A percentile compares a stretch with the other conserved stretches of the same genome.
Conservation (phyloP, 2,888 invertebrate genomes). For the Rutpela maculata region DNA sequence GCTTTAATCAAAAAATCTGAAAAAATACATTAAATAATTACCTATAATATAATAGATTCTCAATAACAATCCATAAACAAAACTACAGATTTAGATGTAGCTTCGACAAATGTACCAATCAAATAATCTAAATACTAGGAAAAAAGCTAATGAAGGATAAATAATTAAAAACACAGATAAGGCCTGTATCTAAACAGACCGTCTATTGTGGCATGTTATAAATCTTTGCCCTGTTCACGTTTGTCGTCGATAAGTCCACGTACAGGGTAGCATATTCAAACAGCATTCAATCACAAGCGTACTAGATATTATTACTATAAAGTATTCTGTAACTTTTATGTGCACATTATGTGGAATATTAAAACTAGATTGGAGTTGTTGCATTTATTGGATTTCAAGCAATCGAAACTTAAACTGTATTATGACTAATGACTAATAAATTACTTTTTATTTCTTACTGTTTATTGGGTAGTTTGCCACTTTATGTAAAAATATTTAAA, state of each 20-base stretch:
- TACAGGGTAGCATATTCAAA: conserved; percentile 21
- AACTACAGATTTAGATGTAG: conserved; percentile 22
- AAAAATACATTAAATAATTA: conserved; percentile 9
- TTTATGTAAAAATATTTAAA: too few relatives aligned
- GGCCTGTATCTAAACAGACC: conserved; percentile 34
- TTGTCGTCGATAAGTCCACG: conserved; percentile 33
- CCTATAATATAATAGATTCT: conserved; percentile 11
- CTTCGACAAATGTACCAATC: conserved; percentile 24
- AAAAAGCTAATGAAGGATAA: conserved; percentile 38
- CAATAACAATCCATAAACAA: conserved; percentile 12
- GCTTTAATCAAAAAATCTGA: background rate
- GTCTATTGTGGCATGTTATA: conserved; percentile 40
- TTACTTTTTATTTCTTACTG: too few relatives aligned
- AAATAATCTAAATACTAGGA: conserved; percentile 34
- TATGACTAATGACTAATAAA: too few relatives aligned
- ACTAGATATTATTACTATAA: background rate
- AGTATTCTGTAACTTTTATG: background rate
- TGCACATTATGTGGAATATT: too few relatives aligned
- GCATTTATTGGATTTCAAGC: too few relatives aligned
- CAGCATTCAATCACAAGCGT: background rate
- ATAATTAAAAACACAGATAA: conserved; percentile 41
- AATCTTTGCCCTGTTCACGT: conserved; percentile 42
- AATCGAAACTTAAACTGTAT: too few relatives aligned
- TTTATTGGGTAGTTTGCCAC: too few relatives aligned
- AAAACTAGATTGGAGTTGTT: too few relatives aligned